A percentile compares a stretch with the other conserved stretches of the same genome.
phyloP scores from a whole-genome alignment of 2,113 vertebrate genomes.

The Myrmecobius fasciatus region DNA sequence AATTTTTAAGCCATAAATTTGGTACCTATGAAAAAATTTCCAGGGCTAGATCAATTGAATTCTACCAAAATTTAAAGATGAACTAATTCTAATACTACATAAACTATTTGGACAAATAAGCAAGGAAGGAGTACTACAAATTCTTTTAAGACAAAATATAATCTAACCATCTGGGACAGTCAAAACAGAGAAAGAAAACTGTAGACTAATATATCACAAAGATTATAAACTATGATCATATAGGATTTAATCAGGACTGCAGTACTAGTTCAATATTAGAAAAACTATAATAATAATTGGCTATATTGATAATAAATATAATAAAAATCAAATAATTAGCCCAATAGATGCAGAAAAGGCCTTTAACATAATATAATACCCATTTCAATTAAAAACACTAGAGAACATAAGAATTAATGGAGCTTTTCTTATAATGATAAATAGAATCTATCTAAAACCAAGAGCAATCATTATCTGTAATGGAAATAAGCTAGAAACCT shows the following conservation, averaged over 20 bases:
- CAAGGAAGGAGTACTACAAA: neutral
- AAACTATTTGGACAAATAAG: neutral
- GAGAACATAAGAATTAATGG: neutral
- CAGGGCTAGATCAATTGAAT: neutral
- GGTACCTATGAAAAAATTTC: neutral
- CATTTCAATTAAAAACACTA: neutral
- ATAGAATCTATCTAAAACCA: neutral
- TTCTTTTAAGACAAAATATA: neutral
- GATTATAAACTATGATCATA: neutral
- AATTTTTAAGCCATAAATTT: neutral
- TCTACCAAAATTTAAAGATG: neutral
- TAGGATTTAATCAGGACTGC: neutral
- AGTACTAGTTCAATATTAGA: neutral
- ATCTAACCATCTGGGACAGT: neutral
- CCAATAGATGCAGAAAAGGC: neutral
- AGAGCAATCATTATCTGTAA: neutral
- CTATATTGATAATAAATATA: neutral
- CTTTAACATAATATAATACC: neutral
- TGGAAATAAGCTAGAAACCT: neutral
- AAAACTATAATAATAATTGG: neutral
- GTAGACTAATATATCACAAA: neutral
- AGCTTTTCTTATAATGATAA: neutral
- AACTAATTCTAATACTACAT: neutral
- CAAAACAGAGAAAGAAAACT: neutral
- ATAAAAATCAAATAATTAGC: neutral